Evolutionary conservation across 2,797 vertebrate species (phyloP).

Genomic region (Neosilurus hyrtlii): DNA sequence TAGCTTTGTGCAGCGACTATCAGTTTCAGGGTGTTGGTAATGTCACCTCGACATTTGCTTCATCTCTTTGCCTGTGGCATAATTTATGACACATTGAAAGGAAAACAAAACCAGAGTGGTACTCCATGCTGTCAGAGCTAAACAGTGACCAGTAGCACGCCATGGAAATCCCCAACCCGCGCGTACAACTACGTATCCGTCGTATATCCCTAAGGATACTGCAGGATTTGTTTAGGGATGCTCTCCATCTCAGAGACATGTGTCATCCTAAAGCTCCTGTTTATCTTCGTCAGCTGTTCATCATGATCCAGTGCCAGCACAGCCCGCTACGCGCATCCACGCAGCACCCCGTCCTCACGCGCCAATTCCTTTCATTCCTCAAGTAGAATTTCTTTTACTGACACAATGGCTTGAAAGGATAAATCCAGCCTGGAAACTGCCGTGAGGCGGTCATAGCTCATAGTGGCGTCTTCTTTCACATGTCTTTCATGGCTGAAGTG

Average conservation of each 20-base stretch:
- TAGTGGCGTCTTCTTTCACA: conserved; percentile 1
- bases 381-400: neutral
- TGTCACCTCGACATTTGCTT: neutral
- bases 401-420: neutral
- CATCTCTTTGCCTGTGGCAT: neutral
- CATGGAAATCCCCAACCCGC: neutral
- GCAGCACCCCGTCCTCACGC: too few relatives aligned
- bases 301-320: conserved; percentile 33
- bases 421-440: neutral
- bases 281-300: conserved; percentile 52
- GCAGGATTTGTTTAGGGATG: conserved; percentile 47
- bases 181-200: conserved; percentile 29
- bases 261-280: conserved; percentile 46
- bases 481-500: too few relatives aligned
- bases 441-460: neutral
- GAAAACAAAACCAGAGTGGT: conserved; percentile 3
- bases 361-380: neutral
- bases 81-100: conserved; percentile 1
- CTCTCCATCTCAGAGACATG: conserved; percentile 44
- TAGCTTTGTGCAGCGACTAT: conserved; percentile 1
- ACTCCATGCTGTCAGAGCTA: neutral
- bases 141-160: neutral
- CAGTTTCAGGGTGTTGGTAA: neutral
- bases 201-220: conserved; percentile 25
- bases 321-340: neutral